phyloP scores from a whole-genome alignment of 2,888 invertebrate species.

The Hirtodrosophila alboralis region DNA sequence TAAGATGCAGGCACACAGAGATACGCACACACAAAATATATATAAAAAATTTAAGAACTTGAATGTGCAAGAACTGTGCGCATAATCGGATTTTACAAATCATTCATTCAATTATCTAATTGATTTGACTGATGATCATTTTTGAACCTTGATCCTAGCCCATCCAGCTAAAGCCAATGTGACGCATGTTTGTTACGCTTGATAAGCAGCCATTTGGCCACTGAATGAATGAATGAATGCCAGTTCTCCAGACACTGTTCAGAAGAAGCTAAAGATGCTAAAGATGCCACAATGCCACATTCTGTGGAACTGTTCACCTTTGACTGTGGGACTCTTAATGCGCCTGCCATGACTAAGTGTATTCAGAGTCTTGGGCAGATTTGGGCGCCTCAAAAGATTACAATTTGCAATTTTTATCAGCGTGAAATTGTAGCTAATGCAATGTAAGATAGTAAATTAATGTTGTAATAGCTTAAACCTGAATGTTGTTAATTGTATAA shows the following conservation, averaged over 20 bases:
- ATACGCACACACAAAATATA: neutral
- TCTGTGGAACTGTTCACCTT: conserved; percentile 42
- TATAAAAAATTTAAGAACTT: conserved; percentile 2
- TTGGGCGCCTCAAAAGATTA: conserved; percentile 23
- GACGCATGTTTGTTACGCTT: conserved; percentile 75
- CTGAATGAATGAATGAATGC: too few species aligned
- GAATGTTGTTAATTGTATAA: too few species aligned
- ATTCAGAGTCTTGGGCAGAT: conserved; percentile 26
- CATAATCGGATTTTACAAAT: conserved; percentile 80
- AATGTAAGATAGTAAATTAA: conserved; percentile 17
- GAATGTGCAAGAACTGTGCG: conserved; percentile 24
- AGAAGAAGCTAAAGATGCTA: neutral
- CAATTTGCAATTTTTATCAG: conserved; percentile 48
- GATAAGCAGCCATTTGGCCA: conserved; percentile 51
- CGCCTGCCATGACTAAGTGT: conserved; percentile 69
- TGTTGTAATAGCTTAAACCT: too few species aligned
- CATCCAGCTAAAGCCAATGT: conserved; percentile 60
- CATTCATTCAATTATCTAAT: conserved; percentile 79
- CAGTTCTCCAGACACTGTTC: conserved; percentile 2
- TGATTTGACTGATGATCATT: conserved; percentile 81
- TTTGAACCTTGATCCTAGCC: conserved; percentile 72
- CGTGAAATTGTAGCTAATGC: conserved; percentile 64
- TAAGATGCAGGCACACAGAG: conserved; percentile 14
- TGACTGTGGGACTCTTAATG: conserved; percentile 47
- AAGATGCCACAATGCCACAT: conserved; percentile 25